Percentiles rank a stretch among this genome's conserved stretches.
Evolutionary conservation across 1,140 invertebrate species (phyloP).

Genomic region (Ephestia elutella): DNA sequence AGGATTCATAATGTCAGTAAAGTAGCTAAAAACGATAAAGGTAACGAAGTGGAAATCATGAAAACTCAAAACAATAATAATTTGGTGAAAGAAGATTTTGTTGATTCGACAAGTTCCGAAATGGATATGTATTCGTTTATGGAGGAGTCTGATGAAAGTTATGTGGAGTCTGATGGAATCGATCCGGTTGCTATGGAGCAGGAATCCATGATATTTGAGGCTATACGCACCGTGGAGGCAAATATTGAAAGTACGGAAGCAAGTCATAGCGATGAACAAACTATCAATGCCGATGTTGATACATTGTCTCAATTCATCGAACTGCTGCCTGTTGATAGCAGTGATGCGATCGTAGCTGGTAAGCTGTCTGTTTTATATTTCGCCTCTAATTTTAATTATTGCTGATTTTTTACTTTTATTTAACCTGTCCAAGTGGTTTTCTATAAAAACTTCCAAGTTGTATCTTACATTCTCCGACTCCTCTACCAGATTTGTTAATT

Average conservation of each 20-base stretch:
- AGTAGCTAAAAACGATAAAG: not conserved
- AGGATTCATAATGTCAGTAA: slow-evolving; percentile 41
- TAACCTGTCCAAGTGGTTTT: too few species aligned
- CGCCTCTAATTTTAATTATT: not conserved
- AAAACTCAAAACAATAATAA: not conserved
- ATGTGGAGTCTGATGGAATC: slow-evolving; percentile 33
- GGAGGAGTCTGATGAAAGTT: slow-evolving; percentile 29
- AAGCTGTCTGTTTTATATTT: not conserved
- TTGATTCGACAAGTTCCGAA: slow-evolving; percentile 15
- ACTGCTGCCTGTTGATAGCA: not conserved
- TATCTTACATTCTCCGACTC: too few species aligned
- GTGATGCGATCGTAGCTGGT: not conserved
- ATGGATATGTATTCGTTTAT: slow-evolving; percentile 10
- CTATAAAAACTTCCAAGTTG: too few species aligned
- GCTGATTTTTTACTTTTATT: too few species aligned
- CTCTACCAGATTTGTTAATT: too few species aligned
- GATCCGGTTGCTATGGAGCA: slow-evolving; percentile 30
- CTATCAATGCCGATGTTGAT: not conserved
- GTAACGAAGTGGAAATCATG: not conserved
- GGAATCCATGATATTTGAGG: slow-evolving; percentile 27
- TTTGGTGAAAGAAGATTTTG: not conserved
- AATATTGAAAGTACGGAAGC: not conserved
- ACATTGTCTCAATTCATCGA: not conserved
- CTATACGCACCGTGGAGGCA: not conserved
- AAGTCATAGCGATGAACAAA: not conserved